These are phyloP conservation scores for Acheta domesticus DNA, from an alignment of 2,888 invertebrate genomes.

Conservation along the genomic window DNA sequence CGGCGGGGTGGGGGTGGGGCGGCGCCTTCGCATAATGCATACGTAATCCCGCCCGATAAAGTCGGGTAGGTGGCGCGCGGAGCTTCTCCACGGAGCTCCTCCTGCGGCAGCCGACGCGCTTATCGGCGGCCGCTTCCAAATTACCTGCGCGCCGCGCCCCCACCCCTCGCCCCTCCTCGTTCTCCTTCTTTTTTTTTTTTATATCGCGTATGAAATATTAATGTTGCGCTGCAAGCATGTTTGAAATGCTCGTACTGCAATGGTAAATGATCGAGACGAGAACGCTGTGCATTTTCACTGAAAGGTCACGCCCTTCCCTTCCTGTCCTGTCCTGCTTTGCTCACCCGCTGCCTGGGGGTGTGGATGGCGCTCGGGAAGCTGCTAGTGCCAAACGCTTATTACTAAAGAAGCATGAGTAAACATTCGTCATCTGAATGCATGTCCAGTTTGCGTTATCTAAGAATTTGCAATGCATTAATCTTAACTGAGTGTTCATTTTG, in stretches of 20 bases:
- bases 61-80: background rate
- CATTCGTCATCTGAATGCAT: no score
- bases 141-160: background rate
- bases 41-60: slow-evolving; percentile 18
- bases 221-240: background rate
- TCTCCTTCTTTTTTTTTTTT: background rate
- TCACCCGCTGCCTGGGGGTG: background rate
- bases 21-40: background rate
- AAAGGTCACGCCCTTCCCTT: no score
- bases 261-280: background rate
- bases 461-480: no score
- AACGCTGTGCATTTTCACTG: background rate
- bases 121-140: background rate
- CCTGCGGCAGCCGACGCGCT: background rate
- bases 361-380: no score
- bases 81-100: background rate
- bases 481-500: no score
- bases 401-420: no score
- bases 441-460: no score
- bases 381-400: no score
- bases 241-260: background rate
- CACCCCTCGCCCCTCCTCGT: background rate
- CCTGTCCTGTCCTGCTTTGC: background rate
- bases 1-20: no score
- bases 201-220: background rate